phyloP scores from a whole-genome alignment of 2,113 vertebrate genomes.

The Lanius collurio region DNA sequence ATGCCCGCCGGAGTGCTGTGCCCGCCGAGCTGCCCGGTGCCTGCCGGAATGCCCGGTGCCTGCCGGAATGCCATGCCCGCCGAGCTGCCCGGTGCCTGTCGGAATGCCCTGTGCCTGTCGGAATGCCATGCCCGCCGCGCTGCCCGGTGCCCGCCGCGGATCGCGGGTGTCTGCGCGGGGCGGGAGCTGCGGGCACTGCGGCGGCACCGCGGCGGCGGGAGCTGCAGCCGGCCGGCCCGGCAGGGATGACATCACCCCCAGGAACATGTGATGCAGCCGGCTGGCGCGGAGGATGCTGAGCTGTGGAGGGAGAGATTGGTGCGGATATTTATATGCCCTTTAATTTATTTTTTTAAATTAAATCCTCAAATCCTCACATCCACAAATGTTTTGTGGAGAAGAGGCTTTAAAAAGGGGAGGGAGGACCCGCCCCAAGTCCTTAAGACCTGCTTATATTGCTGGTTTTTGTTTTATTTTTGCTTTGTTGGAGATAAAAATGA shows the following conservation, averaged over 20 bases:
- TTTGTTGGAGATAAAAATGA: neutral
- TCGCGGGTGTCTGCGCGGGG: neutral
- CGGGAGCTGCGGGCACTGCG: conserved; percentile 37
- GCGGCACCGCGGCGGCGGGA: neutral
- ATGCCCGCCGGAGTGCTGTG: rapidly evolving
- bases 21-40: rapidly evolving
- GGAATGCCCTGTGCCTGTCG: too few species aligned
- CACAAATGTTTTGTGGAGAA: neutral
- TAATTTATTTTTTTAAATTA: neutral
- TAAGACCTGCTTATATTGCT: neutral
- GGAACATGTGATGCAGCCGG: conserved; percentile 6
- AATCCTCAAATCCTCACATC: neutral
- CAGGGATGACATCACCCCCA: conserved; percentile 70
- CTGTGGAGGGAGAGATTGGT: neutral
- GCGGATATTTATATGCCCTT: conserved; percentile 5
- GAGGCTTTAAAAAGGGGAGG: neutral
- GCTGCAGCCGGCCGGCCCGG: conserved; percentile 4
- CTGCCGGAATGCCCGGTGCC: too few species aligned
- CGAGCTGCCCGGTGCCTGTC: too few species aligned
- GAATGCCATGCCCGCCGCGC: too few species aligned
- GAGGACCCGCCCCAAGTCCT: neutral
- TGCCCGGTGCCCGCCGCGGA: too few species aligned
- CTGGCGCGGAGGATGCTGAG: conserved; percentile 2
- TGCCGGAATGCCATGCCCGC: too few species aligned
- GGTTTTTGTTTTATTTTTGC: neutral